Conservation (phyloP, 2,113 vertebrate species). For the Petaurus breviceps region DNA sequence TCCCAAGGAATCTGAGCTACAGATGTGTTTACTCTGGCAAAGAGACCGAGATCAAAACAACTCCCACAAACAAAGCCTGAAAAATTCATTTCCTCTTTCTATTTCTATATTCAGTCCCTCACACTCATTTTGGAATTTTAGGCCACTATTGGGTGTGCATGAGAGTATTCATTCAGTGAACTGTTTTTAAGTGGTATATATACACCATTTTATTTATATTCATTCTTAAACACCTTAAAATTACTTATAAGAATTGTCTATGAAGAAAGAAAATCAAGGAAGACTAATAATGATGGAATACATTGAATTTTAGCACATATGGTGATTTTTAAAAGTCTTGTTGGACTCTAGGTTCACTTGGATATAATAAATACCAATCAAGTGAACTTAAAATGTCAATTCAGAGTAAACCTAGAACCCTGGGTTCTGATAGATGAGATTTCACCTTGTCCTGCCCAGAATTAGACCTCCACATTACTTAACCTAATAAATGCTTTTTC, state of each 20-base stretch:
- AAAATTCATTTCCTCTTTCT: constrained; percentile 14
- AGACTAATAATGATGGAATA: background rate
- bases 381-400: background rate
- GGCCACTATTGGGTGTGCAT: background rate
- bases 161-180: background rate
- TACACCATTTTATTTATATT: constrained; percentile 21
- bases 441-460: background rate
- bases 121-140: constrained; percentile 6
- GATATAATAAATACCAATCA: background rate
- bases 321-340: background rate
- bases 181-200: constrained; percentile 19
- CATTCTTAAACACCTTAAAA: constrained; percentile 30
- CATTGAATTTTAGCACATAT: background rate
- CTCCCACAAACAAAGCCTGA: constrained; percentile 57
- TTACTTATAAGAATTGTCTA: background rate
- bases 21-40: constrained; percentile 76
- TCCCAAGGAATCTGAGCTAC: constrained; percentile 65
- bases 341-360: background rate
- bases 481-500: background rate
- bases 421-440: background rate
- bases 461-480: background rate
- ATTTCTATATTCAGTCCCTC: background rate
- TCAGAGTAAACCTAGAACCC: background rate
- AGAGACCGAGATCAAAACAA: constrained; percentile 64
- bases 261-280: constrained; percentile 4